phyloP scores from a whole-genome alignment of 2,888 invertebrate genomes.

The Ennomos erosarius region DNA sequence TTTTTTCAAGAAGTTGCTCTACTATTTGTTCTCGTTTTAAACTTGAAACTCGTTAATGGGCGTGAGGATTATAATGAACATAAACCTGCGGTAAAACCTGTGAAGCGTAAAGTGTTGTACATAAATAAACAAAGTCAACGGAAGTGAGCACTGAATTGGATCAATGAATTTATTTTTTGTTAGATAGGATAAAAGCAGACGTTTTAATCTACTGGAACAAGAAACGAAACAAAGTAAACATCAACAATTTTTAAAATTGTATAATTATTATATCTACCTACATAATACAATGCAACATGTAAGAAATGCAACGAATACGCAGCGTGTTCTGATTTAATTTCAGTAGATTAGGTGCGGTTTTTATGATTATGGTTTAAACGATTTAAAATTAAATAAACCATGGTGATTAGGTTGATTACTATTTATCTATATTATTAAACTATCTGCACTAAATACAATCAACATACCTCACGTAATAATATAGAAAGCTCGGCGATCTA shows the following conservation, averaged over 20 bases:
- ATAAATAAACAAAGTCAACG: slow-evolving; percentile 17
- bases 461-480: slow-evolving; percentile 16
- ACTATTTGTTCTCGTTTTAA: slow-evolving; percentile 12
- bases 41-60: not conserved
- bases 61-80: not conserved
- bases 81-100: not conserved
- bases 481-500: slow-evolving; percentile 33
- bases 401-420: too few species aligned
- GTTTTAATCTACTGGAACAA: too few species aligned
- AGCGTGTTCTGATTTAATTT: too few species aligned
- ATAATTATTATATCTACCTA: too few species aligned
- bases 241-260: too few species aligned
- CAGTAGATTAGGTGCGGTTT: too few species aligned
- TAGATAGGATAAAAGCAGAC: slow-evolving; percentile 3
- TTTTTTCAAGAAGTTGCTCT: slow-evolving; percentile 5
- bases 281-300: too few species aligned
- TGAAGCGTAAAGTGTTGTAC: slow-evolving; percentile 9
- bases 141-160: slow-evolving; percentile 7
- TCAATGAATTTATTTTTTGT: slow-evolving; percentile 13
- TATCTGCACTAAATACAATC: slow-evolving; percentile 13
- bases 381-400: too few species aligned
- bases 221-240: too few species aligned
- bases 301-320: too few species aligned
- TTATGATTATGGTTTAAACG: too few species aligned
- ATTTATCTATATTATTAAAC: too few species aligned